Conservation (phyloP, 2,888 invertebrate species). For the Liopterus haemorrhoidalis region DNA sequence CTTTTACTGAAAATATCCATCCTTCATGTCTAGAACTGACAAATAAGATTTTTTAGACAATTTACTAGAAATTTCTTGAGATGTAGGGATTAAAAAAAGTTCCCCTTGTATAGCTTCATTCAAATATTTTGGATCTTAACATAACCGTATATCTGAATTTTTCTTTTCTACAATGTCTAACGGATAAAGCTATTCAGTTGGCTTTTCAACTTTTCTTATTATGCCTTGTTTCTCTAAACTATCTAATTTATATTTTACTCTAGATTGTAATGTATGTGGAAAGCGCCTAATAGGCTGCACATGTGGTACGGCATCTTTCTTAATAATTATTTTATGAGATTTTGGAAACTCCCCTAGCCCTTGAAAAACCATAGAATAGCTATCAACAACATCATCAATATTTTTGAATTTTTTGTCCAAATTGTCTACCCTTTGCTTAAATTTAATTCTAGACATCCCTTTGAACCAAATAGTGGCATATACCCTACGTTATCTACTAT, state of each 20-base stretch:
- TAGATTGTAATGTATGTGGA: constrained; percentile 13
- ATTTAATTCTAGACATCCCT: not conserved
- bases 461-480: constrained; percentile 3
- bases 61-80: constrained; percentile 6
- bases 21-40: constrained; percentile 11
- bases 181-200: not conserved
- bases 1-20: constrained; percentile 9
- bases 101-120: not conserved
- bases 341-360: constrained; percentile 22
- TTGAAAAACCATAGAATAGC: constrained; percentile 24
- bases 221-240: constrained; percentile 16
- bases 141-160: not conserved
- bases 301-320: constrained; percentile 8
- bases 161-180: not conserved
- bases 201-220: constrained; percentile 17
- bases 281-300: constrained; percentile 21
- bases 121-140: not conserved
- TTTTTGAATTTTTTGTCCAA: not conserved
- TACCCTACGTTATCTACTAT: constrained; percentile 9
- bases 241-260: not conserved
- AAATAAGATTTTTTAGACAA: constrained; percentile 1
- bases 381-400: constrained; percentile 9
- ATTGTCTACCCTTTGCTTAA: not conserved
- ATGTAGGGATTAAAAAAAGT: constrained; percentile 5
- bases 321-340: constrained; percentile 13